These are phyloP conservation scores for Zaprionus bogoriensis DNA, from an alignment of 2,888 invertebrate genomes.

Conservation along the genomic window DNA sequence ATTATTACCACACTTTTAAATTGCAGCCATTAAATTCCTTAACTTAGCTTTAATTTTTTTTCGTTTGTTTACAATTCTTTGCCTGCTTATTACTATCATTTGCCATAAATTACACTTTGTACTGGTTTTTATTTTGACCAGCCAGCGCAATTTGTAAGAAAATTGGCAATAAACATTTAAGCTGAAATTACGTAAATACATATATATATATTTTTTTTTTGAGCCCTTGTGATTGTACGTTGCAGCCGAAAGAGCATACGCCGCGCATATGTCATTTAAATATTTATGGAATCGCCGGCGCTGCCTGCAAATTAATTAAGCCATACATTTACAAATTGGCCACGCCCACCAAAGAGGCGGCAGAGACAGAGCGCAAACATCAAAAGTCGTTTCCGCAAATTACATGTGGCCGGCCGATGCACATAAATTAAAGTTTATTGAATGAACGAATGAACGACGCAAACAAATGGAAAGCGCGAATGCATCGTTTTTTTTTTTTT, in stretches of 20 bases:
- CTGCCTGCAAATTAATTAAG: slow-evolving; percentile 65
- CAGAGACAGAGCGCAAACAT: slow-evolving; percentile 29
- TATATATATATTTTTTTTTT: slow-evolving; percentile 1
- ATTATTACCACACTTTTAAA: too few species aligned
- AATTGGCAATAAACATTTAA: background rate
- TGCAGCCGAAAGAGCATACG: background rate
- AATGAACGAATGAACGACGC: slow-evolving; percentile 38
- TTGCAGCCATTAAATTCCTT: too few species aligned
- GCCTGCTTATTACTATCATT: background rate
- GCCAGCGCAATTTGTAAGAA: background rate
- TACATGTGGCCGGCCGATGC: slow-evolving; percentile 46
- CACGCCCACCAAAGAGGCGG: slow-evolving; percentile 42
- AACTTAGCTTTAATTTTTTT: too few species aligned
- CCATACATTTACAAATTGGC: slow-evolving; percentile 49
- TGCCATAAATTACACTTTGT: background rate
- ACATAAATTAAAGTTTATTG: slow-evolving; percentile 67
- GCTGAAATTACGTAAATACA: background rate
- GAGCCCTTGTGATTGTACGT: slow-evolving; percentile 4
- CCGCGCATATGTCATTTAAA: slow-evolving; percentile 35
- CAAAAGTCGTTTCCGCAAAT: slow-evolving; percentile 74
- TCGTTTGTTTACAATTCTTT: background rate
- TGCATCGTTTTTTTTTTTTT: background rate
- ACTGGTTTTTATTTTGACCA: background rate
- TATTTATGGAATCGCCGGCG: slow-evolving; percentile 57
- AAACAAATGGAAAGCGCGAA: slow-evolving; percentile 1